phyloP scores from a whole-genome alignment of 2,113 vertebrate species.

The Agelaius phoeniceus region DNA sequence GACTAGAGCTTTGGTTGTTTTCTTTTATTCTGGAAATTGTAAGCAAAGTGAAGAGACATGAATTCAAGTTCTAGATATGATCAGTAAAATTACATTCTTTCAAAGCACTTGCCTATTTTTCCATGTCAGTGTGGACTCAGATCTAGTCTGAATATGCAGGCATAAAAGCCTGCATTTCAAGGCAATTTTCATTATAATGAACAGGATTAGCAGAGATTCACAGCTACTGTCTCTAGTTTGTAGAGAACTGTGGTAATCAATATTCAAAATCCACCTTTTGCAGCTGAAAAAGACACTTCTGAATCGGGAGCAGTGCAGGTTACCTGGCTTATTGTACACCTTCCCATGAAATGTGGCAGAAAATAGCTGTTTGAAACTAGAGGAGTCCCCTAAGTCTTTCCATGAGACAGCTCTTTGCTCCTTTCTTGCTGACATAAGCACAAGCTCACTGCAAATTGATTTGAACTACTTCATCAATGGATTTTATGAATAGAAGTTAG shows the following conservation, averaged over 20 bases:
- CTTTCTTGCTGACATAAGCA: background rate
- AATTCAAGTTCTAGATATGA: background rate
- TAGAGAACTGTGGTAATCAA: background rate
- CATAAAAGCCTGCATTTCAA: background rate
- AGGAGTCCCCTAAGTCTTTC: background rate
- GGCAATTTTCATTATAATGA: background rate
- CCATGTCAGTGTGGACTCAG: background rate
- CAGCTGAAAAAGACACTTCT: accelerated
- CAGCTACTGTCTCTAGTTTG: background rate
- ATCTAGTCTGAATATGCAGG: background rate
- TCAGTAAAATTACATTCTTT: background rate
- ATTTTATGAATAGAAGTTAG: background rate
- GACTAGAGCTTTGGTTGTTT: background rate
- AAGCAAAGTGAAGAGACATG: background rate
- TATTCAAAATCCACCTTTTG: background rate
- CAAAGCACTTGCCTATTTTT: background rate
- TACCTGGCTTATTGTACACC: background rate
- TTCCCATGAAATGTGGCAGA: background rate
- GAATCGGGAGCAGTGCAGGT: background rate
- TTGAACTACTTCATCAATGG: background rate
- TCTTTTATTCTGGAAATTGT: background rate
- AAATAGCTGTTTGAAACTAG: background rate
- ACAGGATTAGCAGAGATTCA: background rate
- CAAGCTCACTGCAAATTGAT: background rate
- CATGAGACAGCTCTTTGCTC: background rate